phyloP scores from a whole-genome alignment of 2,888 invertebrate genomes.

The Cantharis lateralis region DNA sequence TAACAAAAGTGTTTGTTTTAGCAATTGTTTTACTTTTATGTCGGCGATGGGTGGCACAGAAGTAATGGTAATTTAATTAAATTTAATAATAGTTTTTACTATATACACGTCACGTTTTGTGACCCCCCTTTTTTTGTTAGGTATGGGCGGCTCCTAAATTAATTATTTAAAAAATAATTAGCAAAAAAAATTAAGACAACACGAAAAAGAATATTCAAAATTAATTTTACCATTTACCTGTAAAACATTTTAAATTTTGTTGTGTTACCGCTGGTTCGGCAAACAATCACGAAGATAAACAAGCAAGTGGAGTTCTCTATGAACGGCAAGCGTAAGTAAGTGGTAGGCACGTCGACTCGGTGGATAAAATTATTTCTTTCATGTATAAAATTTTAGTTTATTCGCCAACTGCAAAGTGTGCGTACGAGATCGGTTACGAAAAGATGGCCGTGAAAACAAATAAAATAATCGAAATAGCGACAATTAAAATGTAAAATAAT shows the following conservation, averaged over 20 bases:
- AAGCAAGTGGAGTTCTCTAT: neutral
- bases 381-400: neutral
- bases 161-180: too few species aligned
- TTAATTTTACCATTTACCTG: too few species aligned
- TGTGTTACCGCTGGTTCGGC: neutral
- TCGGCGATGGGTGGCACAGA: too few species aligned
- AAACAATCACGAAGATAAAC: neutral
- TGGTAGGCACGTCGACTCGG: neutral
- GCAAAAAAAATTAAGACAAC: too few species aligned
- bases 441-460: conserved; percentile 36
- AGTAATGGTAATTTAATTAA: too few species aligned
- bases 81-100: too few species aligned
- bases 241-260: neutral
- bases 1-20: too few species aligned
- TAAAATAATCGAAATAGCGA: conserved; percentile 32
- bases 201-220: too few species aligned
- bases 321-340: neutral
- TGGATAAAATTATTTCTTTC: neutral
- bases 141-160: too few species aligned
- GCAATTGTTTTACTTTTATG: too few species aligned
- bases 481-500: conserved; percentile 9
- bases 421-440: conserved; percentile 32
- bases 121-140: too few species aligned
- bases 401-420: neutral
- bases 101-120: too few species aligned